These are phyloP conservation scores for Botia kubotai DNA, from an alignment of 2,797 vertebrate genomes.

Conservation along the genomic window DNA sequence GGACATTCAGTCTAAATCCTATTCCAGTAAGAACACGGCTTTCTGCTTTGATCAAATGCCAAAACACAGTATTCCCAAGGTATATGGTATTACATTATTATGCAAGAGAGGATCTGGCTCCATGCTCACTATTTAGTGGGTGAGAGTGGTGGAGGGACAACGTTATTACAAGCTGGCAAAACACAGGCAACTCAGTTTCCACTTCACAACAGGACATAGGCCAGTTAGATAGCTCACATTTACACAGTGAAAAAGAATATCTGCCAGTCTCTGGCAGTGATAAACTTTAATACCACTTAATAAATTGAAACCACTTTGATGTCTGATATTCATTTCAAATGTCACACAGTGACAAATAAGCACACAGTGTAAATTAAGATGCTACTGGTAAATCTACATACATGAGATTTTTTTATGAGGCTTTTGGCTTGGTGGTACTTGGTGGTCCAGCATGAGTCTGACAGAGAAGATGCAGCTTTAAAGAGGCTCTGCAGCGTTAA, in stretches of 20 bases:
- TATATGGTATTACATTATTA: constrained; percentile 47
- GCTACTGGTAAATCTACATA: neutral
- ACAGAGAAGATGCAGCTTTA: neutral
- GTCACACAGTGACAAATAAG: constrained; percentile 14
- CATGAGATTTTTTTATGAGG: neutral
- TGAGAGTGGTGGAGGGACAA: constrained; percentile 11
- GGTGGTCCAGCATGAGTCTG: neutral
- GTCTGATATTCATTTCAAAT: constrained; percentile 47
- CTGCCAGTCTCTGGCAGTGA: constrained; percentile 35
- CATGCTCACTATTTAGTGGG: constrained; percentile 37
- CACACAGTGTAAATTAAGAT: constrained; percentile 12
- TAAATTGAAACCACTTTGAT: constrained; percentile 36
- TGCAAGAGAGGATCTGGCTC: constrained; percentile 36
- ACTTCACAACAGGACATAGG: constrained; percentile 17
- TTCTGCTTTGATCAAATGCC: constrained; percentile 42
- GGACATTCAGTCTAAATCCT: constrained; percentile 52
- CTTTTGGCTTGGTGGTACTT: neutral
- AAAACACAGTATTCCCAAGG: constrained; percentile 31
- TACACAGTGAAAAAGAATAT: constrained; percentile 25
- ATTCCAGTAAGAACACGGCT: constrained; percentile 37
- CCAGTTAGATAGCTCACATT: constrained; percentile 23
- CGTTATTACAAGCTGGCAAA: constrained; percentile 19
- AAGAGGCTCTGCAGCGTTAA: neutral
- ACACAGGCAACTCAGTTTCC: constrained; percentile 48
- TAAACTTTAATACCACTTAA: constrained; percentile 3